These are phyloP conservation scores for Chinchilla lanigera DNA, from an alignment of 2,113 vertebrate genomes.

Conservation along the genomic window DNA sequence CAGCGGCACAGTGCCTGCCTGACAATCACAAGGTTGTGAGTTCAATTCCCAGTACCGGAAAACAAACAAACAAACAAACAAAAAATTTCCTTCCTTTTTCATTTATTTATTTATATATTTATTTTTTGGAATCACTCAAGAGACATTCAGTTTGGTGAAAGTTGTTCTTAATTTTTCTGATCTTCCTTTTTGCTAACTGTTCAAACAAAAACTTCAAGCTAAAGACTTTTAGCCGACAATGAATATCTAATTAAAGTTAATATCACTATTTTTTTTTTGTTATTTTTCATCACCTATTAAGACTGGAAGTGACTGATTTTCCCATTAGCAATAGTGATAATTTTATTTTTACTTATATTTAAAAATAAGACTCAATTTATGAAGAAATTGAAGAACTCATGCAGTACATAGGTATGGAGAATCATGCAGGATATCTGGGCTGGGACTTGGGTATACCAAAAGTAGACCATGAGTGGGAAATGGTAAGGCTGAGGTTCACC, in stretches of 20 bases:
- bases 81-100: neutral
- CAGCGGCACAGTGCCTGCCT: too few species aligned
- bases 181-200: neutral
- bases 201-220: neutral
- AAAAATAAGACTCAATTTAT: neutral
- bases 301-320: neutral
- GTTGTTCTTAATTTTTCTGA: neutral
- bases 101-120: too few species aligned
- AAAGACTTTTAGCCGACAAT: neutral
- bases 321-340: neutral
- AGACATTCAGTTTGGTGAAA: neutral
- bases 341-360: constrained; percentile 42
- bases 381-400: neutral
- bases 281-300: neutral
- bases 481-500: neutral
- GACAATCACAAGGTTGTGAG: too few species aligned
- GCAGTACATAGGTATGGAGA: neutral
- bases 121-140: constrained; percentile 1
- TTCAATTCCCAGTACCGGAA: too few species aligned
- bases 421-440: neutral
- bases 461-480: neutral
- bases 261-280: neutral
- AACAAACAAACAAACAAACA: too few species aligned
- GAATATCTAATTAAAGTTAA: constrained; percentile 31
- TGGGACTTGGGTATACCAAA: neutral